A percentile compares a stretch with the other conserved stretches of the same genome.
Evolutionary conservation across 2,113 vertebrate genomes (phyloP).

Genomic region (rat (Rattus norvegicus)): DNA sequence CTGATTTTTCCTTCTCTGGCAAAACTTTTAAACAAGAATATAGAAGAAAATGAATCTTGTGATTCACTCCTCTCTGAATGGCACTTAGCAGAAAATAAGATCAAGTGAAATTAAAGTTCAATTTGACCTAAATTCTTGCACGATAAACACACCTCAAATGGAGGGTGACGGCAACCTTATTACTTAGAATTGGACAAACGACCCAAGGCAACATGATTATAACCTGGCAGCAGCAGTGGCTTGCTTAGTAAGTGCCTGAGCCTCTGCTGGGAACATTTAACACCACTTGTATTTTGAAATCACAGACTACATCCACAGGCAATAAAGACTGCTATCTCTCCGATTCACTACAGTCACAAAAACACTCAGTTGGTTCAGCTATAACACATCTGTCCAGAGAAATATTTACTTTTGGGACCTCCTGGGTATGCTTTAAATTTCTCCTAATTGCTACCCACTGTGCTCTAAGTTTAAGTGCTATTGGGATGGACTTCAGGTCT

Average conservation of each 20-base stretch:
- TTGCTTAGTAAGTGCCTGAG: conserved; percentile 79
- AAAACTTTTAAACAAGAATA: conserved; percentile 82
- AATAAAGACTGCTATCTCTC: conserved; percentile 85
- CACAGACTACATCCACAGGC: conserved; percentile 85
- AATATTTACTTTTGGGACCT: conserved; percentile 84
- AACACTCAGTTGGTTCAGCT: conserved; percentile 85
- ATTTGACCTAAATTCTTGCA: conserved; percentile 82
- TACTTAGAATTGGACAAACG: conserved; percentile 84
- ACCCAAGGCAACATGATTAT: conserved; percentile 67
- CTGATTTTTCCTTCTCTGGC: background rate
- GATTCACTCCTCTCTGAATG: conserved; percentile 74
- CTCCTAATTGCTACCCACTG: conserved; percentile 72
- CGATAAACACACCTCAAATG: conserved; percentile 79
- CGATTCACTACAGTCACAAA: conserved; percentile 84
- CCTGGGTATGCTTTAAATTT: conserved; percentile 78
- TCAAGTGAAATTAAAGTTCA: conserved; percentile 83
- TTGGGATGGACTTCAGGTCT: conserved; percentile 45
- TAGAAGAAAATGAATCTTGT: conserved; percentile 75
- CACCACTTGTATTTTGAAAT: conserved; percentile 83
- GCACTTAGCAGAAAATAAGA: conserved; percentile 77
- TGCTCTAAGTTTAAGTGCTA: conserved; percentile 61
- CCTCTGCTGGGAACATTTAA: conserved; percentile 80
- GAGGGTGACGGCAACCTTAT: conserved; percentile 81
- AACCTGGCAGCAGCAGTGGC: conserved; percentile 76
- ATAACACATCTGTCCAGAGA: conserved; percentile 85